Evolutionary conservation across 2,113 vertebrate species (phyloP).

Genomic region (Semicossyphus pulcher): DNA sequence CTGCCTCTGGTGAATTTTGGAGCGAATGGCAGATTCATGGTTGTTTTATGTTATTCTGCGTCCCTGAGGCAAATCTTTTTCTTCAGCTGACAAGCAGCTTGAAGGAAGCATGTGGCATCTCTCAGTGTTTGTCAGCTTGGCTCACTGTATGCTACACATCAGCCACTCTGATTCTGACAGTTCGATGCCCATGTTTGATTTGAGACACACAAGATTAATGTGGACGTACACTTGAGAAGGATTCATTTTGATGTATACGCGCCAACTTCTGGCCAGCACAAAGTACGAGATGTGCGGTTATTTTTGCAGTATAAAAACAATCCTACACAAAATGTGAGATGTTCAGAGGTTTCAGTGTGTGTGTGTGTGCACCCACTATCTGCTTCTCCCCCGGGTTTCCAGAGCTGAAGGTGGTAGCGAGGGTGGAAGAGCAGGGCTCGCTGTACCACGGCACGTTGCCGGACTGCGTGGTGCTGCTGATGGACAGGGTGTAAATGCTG

Average conservation of each 20-base stretch:
- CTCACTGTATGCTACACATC: conserved; percentile 54
- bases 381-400: conserved; percentile 97
- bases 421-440: conserved; percentile 98
- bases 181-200: conserved; percentile 31
- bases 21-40: conserved; percentile 40
- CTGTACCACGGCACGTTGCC: conserved; percentile 99
- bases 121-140: conserved; percentile 55
- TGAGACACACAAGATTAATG: conserved; percentile 19
- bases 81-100: conserved; percentile 63
- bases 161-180: conserved; percentile 49
- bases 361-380: conserved; percentile 88
- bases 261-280: not conserved
- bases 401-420: conserved; percentile 98
- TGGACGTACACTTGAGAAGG: not conserved
- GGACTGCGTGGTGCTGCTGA: conserved; percentile 96
- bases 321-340: conserved; percentile 15
- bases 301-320: conserved; percentile 16
- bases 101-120: conserved; percentile 49
- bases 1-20: conserved; percentile 49
- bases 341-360: not conserved
- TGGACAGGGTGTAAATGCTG: conserved; percentile 98
- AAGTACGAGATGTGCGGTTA: not conserved
- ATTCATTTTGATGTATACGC: not conserved
- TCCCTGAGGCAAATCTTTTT: conserved; percentile 66
- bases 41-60: conserved; percentile 54